phyloP scores from a whole-genome alignment of 2,888 invertebrate genomes.

The Troides helena region DNA sequence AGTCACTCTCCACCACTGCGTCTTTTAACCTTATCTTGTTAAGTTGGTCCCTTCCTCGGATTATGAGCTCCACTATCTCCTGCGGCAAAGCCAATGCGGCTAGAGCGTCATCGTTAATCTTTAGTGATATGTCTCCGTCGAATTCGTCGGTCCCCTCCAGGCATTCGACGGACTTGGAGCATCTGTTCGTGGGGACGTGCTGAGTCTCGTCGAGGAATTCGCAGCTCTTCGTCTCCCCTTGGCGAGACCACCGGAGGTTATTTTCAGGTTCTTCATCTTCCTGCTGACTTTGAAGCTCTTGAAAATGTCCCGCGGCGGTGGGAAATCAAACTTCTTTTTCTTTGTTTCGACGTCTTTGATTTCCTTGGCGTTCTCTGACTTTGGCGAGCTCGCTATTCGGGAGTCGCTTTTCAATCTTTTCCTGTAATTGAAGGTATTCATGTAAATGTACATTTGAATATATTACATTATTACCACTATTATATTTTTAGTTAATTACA shows the following conservation, averaged over 20 bases:
- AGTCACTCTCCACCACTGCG: conserved; percentile 54
- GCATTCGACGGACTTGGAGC: conserved; percentile 70
- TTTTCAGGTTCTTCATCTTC: conserved; percentile 67
- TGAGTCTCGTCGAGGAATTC: conserved; percentile 67
- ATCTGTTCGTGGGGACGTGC: conserved; percentile 53
- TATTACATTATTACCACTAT: not conserved
- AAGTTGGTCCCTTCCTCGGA: conserved; percentile 52
- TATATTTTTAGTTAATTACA: not conserved
- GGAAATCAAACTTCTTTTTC: conserved; percentile 75
- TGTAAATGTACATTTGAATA: not conserved
- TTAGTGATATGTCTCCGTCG: conserved; percentile 53
- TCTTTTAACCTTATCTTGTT: conserved; percentile 50
- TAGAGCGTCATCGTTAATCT: conserved; percentile 53
- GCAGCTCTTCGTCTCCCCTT: conserved; percentile 72
- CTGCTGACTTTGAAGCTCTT: conserved; percentile 70
- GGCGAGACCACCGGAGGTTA: conserved; percentile 46
- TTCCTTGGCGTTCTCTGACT: conserved; percentile 64
- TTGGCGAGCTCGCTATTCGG: conserved; percentile 57
- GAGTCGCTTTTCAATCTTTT: conserved; percentile 77
- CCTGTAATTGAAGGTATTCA: conserved; percentile 38
- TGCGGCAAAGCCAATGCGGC: conserved; percentile 59
- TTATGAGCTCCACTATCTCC: conserved; percentile 65
- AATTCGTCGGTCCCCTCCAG: conserved; percentile 53
- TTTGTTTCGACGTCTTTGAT: conserved; percentile 62
- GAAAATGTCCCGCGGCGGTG: conserved; percentile 71